A percentile compares a stretch with the other conserved stretches of the same genome.
These are phyloP conservation scores for Paraplagusia blochii DNA, from an alignment of 2,113 vertebrate species.

Conservation along the genomic window DNA sequence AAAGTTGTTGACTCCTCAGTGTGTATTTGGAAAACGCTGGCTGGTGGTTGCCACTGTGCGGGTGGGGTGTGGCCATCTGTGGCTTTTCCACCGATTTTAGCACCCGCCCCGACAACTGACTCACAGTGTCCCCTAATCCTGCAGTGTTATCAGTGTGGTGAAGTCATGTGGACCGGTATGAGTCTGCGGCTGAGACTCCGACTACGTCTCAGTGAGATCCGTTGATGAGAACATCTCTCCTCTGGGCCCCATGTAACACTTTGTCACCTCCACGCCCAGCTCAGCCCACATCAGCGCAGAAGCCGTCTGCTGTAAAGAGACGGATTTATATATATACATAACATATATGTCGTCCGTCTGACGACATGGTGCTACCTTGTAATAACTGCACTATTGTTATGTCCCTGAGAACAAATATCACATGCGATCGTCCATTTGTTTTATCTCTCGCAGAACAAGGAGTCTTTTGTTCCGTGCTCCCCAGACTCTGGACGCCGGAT, in stretches of 20 bases:
- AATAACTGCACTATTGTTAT: neutral
- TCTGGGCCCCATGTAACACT: conserved; percentile 49
- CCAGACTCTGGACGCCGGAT: conserved; percentile 10
- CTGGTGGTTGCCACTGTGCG: neutral
- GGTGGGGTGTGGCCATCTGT: conserved; percentile 21
- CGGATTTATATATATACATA: conserved; percentile 30
- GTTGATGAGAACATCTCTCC: conserved; percentile 56
- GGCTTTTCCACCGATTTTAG: conserved; percentile 22
- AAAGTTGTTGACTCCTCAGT: neutral
- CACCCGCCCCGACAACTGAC: conserved; percentile 10
- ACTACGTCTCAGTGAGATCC: conserved; percentile 43
- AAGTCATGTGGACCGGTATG: conserved; percentile 75
- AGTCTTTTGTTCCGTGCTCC: conserved; percentile 10
- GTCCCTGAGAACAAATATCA: neutral
- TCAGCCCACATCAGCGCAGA: conserved; percentile 45
- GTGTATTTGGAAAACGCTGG: neutral
- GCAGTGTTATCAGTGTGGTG: conserved; percentile 60
- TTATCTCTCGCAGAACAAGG: neutral
- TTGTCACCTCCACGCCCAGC: conserved; percentile 32
- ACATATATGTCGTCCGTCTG: too few relatives aligned
- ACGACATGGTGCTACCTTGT: neutral
- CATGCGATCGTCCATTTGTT: neutral
- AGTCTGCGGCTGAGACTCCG: conserved; percentile 52
- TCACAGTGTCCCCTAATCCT: conserved; percentile 52
- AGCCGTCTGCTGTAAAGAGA: conserved; percentile 28